These are phyloP conservation scores for Poeciliopsis prolifica DNA, from an alignment of 2,113 vertebrate genomes.

Conservation along the genomic window DNA sequence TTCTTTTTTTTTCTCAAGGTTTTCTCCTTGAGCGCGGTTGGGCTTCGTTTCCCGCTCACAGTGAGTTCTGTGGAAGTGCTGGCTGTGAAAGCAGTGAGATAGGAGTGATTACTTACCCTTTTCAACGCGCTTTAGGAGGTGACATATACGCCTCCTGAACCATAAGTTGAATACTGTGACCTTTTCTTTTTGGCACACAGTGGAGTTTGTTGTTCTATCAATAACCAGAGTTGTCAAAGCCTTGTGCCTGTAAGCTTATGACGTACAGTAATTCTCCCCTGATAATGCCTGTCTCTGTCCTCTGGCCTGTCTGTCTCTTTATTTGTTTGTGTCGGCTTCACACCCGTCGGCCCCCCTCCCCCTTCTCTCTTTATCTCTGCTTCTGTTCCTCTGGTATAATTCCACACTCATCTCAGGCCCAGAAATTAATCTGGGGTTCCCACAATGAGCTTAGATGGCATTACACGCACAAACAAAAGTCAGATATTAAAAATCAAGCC, in stretches of 20 bases:
- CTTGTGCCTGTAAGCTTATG: conserved; percentile 14
- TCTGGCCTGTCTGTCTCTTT: conserved; percentile 35
- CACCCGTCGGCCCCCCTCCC: conserved; percentile 6
- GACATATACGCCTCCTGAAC: conserved; percentile 22
- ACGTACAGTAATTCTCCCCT: conserved; percentile 50
- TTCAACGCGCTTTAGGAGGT: conserved; percentile 12
- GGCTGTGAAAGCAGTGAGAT: background rate
- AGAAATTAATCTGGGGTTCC: conserved; percentile 73
- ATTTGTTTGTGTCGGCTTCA: conserved; percentile 54
- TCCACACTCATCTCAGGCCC: conserved; percentile 64
- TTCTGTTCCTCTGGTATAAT: conserved; percentile 51
- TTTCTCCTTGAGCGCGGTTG: too few species aligned
- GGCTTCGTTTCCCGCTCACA: too few species aligned
- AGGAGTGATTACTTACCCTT: conserved; percentile 29
- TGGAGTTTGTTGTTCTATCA: conserved; percentile 46
- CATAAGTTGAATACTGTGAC: conserved; percentile 49
- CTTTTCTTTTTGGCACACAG: conserved; percentile 47
- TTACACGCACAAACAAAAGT: conserved; percentile 79
- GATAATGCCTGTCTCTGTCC: conserved; percentile 50
- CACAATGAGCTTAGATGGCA: conserved; percentile 79
- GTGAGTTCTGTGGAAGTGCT: background rate
- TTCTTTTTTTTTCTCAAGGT: too few species aligned
- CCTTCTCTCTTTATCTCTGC: conserved; percentile 34
- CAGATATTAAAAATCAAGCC: conserved; percentile 75
- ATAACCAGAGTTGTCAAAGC: conserved; percentile 45